Evolutionary conservation across 1,140 invertebrate species (phyloP).

Genomic region (Protaetia brevitarsis): DNA sequence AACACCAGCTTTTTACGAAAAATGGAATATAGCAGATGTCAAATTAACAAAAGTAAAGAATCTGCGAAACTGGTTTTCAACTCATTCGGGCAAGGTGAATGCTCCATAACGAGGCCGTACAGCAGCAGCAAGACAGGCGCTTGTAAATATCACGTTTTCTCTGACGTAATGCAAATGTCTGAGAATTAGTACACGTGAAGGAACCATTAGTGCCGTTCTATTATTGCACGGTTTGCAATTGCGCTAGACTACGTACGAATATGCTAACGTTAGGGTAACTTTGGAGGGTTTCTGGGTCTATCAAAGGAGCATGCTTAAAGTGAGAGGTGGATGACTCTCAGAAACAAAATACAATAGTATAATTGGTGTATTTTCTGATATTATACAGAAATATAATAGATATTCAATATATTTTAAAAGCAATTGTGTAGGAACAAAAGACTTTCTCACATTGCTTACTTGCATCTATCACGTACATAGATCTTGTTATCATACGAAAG

Average conservation of each 20-base stretch:
- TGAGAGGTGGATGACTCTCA: too few species aligned
- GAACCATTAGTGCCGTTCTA: background rate
- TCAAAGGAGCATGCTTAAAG: too few species aligned
- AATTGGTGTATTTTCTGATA: too few species aligned
- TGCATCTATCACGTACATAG: too few species aligned
- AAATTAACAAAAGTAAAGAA: background rate
- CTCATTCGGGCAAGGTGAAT: background rate
- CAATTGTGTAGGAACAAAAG: too few species aligned
- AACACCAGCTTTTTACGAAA: background rate
- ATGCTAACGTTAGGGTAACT: background rate
- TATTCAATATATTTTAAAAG: too few species aligned
- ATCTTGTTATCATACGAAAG: too few species aligned
- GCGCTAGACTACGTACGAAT: background rate
- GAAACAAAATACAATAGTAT: too few species aligned
- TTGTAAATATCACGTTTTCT: constrained; percentile 8
- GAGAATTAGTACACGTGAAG: constrained; percentile 11
- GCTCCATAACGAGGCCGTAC: constrained; percentile 4
- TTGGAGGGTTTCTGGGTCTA: too few species aligned
- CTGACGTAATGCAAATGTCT: constrained; percentile 11
- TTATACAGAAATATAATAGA: too few species aligned
- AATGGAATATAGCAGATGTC: background rate
- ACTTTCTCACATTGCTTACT: too few species aligned
- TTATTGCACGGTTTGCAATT: background rate
- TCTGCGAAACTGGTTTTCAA: background rate
- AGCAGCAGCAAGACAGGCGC: background rate